Percentiles rank a stretch among this genome's conserved stretches.
phyloP scores from a whole-genome alignment of 2,888 invertebrate genomes.

The Drosophila atripex region DNA sequence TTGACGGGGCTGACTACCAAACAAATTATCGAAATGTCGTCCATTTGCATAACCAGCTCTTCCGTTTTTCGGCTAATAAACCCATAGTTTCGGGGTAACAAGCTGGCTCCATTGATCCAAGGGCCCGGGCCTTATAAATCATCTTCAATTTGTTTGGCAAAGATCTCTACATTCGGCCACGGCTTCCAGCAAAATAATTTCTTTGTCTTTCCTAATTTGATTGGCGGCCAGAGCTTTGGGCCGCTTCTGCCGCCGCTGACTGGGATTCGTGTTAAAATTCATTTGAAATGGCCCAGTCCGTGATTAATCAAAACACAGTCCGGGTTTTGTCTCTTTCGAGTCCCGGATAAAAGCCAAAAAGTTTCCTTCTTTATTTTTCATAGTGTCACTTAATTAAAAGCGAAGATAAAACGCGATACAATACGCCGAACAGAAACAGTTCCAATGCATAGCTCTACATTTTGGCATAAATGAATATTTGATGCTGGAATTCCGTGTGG shows the following conservation, averaged over 20 bases:
- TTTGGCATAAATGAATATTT: constrained; percentile 67
- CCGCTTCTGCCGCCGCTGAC: background rate
- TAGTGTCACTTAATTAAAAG: constrained; percentile 72
- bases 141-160: constrained; percentile 61
- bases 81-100: constrained; percentile 58
- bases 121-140: constrained; percentile 54
- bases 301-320: constrained; percentile 63
- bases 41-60: constrained; percentile 65
- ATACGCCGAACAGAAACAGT: constrained; percentile 17
- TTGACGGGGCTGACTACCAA: constrained; percentile 41
- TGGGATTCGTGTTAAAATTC: constrained; percentile 59
- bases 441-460: constrained; percentile 45
- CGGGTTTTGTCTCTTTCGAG: constrained; percentile 22
- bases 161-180: constrained; percentile 4
- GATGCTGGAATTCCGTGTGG: constrained; percentile 47
- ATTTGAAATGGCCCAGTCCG: constrained; percentile 54
- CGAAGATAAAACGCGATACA: constrained; percentile 57
- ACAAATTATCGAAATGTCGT: constrained; percentile 45
- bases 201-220: constrained; percentile 71
- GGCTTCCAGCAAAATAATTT: constrained; percentile 55
- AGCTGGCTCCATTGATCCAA: constrained; percentile 34
- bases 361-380: constrained; percentile 35
- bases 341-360: constrained; percentile 14
- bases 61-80: constrained; percentile 53
- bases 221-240: constrained; percentile 42